phyloP scores from a whole-genome alignment of 2,888 invertebrate genomes.

The Micropterix aruncella region DNA sequence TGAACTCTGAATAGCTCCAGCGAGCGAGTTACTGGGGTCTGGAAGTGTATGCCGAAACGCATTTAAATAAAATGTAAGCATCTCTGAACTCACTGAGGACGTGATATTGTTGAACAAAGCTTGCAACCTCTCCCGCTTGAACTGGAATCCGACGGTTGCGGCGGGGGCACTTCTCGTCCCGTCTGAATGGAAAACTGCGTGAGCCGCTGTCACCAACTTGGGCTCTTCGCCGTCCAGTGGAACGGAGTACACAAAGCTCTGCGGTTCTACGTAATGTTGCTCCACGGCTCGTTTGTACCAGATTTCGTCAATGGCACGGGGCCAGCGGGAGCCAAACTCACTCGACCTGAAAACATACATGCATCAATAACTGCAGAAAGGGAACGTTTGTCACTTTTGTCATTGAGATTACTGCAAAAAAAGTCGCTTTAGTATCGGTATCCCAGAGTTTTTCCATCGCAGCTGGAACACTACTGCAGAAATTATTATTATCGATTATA shows the following conservation, averaged over 20 bases:
- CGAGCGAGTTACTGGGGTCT: no score
- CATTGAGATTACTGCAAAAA: constrained; percentile 10
- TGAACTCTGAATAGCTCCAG: neutral
- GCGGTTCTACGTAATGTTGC: constrained; percentile 62
- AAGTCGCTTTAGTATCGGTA: no score
- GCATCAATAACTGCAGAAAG: no score
- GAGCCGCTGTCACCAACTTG: constrained; percentile 66
- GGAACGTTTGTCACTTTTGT: no score
- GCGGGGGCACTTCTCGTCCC: constrained; percentile 47
- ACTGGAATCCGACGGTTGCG: constrained; percentile 65
- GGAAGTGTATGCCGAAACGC: no score
- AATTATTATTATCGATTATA: neutral
- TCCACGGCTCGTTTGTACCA: constrained; percentile 86
- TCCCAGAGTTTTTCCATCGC: no score
- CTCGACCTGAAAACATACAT: no score
- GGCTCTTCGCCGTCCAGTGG: constrained; percentile 20
- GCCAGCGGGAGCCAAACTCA: constrained; percentile 58
- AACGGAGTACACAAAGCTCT: constrained; percentile 67
- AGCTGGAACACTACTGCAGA: neutral
- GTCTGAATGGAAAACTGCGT: constrained; percentile 61
- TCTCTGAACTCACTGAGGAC: constrained; percentile 47
- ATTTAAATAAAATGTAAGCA: neutral
- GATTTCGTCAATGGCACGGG: constrained; percentile 70
- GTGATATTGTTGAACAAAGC: constrained; percentile 71
- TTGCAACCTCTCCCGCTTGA: constrained; percentile 62